Base-by-base conservation (phyloP, 2,113 vertebrate species). In the Carlito syrichta region DNA sequence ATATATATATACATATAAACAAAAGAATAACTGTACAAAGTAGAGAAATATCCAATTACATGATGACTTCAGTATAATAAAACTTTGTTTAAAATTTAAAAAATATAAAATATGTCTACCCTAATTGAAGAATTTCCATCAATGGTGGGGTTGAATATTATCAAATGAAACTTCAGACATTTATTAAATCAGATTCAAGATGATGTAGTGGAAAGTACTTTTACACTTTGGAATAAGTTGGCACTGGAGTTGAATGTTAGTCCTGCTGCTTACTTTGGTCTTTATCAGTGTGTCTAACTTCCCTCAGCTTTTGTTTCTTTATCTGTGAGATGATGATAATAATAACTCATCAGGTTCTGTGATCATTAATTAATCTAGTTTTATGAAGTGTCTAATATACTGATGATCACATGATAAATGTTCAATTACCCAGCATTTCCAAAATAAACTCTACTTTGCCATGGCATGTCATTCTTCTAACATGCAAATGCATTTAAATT, bases 391-490 rank as follows among this genome's bases (percentile, higher is more conserved):
- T 94, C 30, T 87, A 84, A 88, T 12, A 96, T 22, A 68, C 14
- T 35, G 32, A 94, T 60, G 45, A 85, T 35, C 45, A 62, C 68
- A 84, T 14, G 48, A 88, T 45, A 83, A 63, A 58, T 62, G 50
- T n/a, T 43, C 62, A 73, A 82, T 86, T 94, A 77, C 32, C 84
- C 90, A 78, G 20, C 17, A 89, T 82, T 97, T 87, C 56, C 82
- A 68, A 89, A 92, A 91, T 81, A 82, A 97, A 48, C 38, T 89
- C 79, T 86, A 35, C 62, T 86, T 63, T 74, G 78, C 92, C 30
- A 54, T 54, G 27, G 48, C 56, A 43, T 43, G 69, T 56, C 43
- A 84, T 86, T 79, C 84, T 81, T 94, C 82, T 92, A 82, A 62
- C 48, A 86, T 30, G 68, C 3, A 0, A 52, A 52, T 48, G 27